A percentile compares a stretch with the other conserved stretches of the same genome.
phyloP scores from a whole-genome alignment of 2,797 vertebrate species.

The Melopsittacus undulatus region DNA sequence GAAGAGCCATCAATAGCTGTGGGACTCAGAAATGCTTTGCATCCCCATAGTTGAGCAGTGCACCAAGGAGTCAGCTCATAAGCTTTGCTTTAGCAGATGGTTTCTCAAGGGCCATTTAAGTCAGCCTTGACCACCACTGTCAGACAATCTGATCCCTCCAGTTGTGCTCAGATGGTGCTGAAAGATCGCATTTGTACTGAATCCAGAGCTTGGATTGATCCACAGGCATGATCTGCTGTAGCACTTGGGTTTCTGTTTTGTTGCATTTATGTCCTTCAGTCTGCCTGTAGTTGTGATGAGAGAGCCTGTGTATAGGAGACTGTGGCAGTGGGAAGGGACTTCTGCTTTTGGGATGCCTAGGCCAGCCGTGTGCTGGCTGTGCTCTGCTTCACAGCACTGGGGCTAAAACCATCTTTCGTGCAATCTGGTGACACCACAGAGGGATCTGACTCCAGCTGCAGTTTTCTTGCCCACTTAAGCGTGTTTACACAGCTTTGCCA shows the following conservation, averaged over 20 bases:
- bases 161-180: not conserved
- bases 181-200: not conserved
- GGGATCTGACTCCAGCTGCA: not conserved
- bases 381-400: not conserved
- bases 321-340: not conserved
- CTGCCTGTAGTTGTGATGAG: not conserved
- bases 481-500: slow-evolving; percentile 38
- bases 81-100: not conserved
- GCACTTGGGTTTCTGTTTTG: not conserved
- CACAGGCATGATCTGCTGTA: accelerated
- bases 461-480: not conserved
- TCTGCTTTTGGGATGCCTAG: not conserved
- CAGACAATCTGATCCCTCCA: not conserved
- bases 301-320: not conserved
- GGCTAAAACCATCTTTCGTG: not conserved
- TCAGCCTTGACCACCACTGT: not conserved
- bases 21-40: not conserved
- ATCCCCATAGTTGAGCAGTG: not conserved
- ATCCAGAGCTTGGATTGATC: not conserved
- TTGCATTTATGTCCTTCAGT: not conserved
- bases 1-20: no score
- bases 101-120: not conserved
- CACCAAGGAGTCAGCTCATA: accelerated
- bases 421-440: not conserved
- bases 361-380: not conserved